Base-by-base conservation (phyloP, 1,140 invertebrate species). In the Apocrypta bakeri region DNA sequence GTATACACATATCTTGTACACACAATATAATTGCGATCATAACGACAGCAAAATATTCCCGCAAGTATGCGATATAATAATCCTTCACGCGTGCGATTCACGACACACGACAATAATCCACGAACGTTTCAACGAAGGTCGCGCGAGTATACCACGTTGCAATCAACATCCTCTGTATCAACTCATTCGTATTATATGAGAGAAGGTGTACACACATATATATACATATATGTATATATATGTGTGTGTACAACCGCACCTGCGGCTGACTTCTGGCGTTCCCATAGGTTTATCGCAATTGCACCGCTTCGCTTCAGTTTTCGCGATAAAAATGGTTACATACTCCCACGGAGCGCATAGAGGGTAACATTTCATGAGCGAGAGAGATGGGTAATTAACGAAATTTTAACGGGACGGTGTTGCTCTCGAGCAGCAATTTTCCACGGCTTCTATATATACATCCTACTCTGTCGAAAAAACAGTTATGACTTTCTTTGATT, bases 281-380 rank as follows among this genome's bases (percentile, higher is more conserved):
- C 48, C 17, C 48, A 56, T n/a, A n/a, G 42, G 14, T 17, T 48
- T 17, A 48, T 11, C 42, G 42, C 42, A 48, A 3, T 37, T 37
- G 37, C 37, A 37, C 40, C 40, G 11, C 9, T 9, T 37, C 63
- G 79, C 82, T 75, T 85, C 71, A 74, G 85, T 86, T 82, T 84
- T 84, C 81, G 72, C 12, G 73, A 68, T 68, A 83, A 83, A 73
- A 66, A 66, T 66, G 25, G 9, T 66, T 9, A 2, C 63, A 8
- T 25, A 66, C 63, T 66, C 63, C 63, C 63, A 66, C 63, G 63
- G 9, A 66, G n/a, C 61, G 1, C 24, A 24, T 21, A 9, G 63
- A 27, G 63, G 25, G n/a, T n/a, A 66, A 71, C 33, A 71, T 33
- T 71, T 71, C 27, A 31, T 37, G 24, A 25, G 63, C 12, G 33